phyloP scores from a whole-genome alignment of 2,888 invertebrate species.

The Seira ritae region DNA sequence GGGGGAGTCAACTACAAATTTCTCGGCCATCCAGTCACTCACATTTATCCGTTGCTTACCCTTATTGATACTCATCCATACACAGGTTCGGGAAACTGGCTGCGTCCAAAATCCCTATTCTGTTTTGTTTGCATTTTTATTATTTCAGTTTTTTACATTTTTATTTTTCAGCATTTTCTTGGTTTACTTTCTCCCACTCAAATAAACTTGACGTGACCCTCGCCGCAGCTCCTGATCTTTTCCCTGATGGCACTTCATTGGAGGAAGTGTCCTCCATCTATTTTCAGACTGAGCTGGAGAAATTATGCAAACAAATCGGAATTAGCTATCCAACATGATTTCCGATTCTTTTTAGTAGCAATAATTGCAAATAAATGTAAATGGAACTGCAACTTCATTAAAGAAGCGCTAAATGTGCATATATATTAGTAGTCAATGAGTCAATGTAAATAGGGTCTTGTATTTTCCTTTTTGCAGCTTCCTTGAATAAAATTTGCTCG shows the following conservation, averaged over 20 bases:
- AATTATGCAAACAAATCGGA: constrained; percentile 58
- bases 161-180: constrained; percentile 61
- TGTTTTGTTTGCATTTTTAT: too few species aligned
- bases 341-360: background rate
- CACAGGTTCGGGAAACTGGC: constrained; percentile 48
- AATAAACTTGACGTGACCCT: constrained; percentile 62
- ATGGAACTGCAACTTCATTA: too few species aligned
- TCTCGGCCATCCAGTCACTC: constrained; percentile 47
- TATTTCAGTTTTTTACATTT: too few species aligned
- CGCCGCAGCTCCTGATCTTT: constrained; percentile 63
- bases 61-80: constrained; percentile 64
- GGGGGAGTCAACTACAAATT: constrained; percentile 60
- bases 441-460: too few species aligned
- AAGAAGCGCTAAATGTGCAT: too few species aligned
- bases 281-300: constrained; percentile 63
- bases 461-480: too few species aligned
- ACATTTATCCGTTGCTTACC: constrained; percentile 62
- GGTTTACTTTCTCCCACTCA: constrained; percentile 67
- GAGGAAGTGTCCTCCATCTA: constrained; percentile 52
- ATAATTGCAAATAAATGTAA: background rate
- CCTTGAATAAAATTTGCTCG: too few species aligned
- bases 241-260: constrained; percentile 44
- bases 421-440: too few species aligned
- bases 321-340: background rate
- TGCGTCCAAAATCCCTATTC: background rate